Base-by-base conservation (phyloP, 2,888 invertebrate species). In the Lumbricus terrestris region DNA sequence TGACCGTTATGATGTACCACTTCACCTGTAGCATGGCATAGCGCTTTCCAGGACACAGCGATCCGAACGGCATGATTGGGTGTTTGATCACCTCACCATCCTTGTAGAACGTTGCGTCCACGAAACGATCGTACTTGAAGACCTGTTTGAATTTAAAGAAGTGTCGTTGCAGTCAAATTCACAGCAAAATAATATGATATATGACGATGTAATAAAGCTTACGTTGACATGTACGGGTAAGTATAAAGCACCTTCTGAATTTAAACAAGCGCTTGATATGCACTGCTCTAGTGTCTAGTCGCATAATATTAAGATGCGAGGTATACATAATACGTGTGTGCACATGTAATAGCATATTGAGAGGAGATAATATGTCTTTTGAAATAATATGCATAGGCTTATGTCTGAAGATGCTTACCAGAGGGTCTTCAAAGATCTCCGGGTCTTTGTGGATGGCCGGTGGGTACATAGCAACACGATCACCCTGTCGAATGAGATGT, bases 391-490 rank as follows among this genome's bases (percentile, higher is more conserved):
- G 69, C 15, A 16, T 11, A 11, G n/a, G n/a, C n/a, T n/a, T n/a
- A n/a, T n/a, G n/a, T n/a, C n/a, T n/a, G n/a, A n/a, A n/a, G n/a
- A 85, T 85, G 93, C 93, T 92, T 92, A 95, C 95, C 93, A 93
- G 91, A 89, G 95, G 95, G 29, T 94, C 93, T 92, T 94, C 94
- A 91, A 93, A 95, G 38, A 95, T 94, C 92, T 95, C 94, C 20
- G 94, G 93, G 90, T 95, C 94, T 91, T 94, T 94, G 91, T 95
- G 95, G 88, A 94, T 93, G 47, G 94, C 94, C 40, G 95, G 95
- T 42, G 95, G 95, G 91, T 95, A 95, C 92, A 95, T 94, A 82
- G 95, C 95, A 4, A 95, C 94, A 90, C 94, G 92, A 92, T 95
- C 95, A 20, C 95, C 95, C 90, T 93, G 93, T n/a, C 95, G 91